These are phyloP conservation scores for Coelopa frigida DNA, from an alignment of 1,140 invertebrate species.

Conservation along the genomic window DNA sequence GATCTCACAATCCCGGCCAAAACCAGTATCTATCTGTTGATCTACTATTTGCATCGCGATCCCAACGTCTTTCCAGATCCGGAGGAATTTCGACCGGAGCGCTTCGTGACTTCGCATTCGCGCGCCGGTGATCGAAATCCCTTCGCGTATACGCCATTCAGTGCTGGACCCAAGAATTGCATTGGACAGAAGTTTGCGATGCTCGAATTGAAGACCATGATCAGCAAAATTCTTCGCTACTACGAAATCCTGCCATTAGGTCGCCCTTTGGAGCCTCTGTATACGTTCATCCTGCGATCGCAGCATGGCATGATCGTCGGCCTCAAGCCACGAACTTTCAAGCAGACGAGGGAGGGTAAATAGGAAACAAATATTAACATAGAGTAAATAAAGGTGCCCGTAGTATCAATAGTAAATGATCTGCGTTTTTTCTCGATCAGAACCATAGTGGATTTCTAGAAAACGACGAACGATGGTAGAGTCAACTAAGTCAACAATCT, in stretches of 20 bases:
- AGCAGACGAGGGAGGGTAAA: no score
- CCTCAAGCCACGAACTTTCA: slow-evolving; percentile 15
- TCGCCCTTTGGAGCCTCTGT: background rate
- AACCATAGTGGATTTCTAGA: no score
- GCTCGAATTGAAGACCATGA: slow-evolving; percentile 60
- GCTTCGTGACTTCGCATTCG: slow-evolving; percentile 45
- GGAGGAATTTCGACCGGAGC: slow-evolving; percentile 53
- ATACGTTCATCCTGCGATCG: slow-evolving; percentile 6
- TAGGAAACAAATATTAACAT: no score
- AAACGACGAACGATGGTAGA: no score
- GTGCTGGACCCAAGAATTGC: slow-evolving; percentile 54
- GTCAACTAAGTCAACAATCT: no score
- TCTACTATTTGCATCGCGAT: slow-evolving; percentile 3
- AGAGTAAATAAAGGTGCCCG: no score
- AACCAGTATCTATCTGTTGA: slow-evolving; percentile 7
- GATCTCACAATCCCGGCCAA: background rate
- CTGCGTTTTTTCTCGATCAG: no score
- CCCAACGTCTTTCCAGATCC: slow-evolving; percentile 13
- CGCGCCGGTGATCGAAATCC: slow-evolving; percentile 39
- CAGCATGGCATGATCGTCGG: slow-evolving; percentile 10
- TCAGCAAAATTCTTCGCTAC: slow-evolving; percentile 55
- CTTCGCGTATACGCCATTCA: slow-evolving; percentile 54
- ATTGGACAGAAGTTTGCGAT: slow-evolving; percentile 69
- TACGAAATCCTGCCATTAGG: slow-evolving; percentile 44
- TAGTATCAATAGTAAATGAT: no score